Base-by-base conservation (phyloP, 2,888 invertebrate species). In the Unio delphinus region DNA sequence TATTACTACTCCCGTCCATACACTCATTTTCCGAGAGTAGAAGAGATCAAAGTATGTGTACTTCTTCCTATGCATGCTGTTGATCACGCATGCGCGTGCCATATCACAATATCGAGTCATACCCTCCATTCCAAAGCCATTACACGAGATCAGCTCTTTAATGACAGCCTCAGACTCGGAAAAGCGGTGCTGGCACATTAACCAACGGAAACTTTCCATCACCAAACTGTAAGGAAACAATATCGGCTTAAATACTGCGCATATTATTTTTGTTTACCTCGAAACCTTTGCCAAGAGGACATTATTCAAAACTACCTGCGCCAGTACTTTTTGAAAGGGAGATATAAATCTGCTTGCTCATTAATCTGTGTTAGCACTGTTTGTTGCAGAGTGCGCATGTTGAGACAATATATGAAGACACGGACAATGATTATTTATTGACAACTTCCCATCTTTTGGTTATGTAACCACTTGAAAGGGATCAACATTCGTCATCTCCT, bases 121-220 rank as follows among this genome's bases (percentile, higher is more conserved):
- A 67, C 84, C 81, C 56, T 81, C 78, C n/a, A 84, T 83, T 2
- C 81, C 70, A 18, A 69, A 67, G 8, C 81, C 70, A 70, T 86
- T 86, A 55, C 82, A 83, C 34, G 86, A 83, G 3, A 83, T 79
- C 54, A 86, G 75, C 62, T 85, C 85, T 65, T 80, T 76, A 54
- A 83, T 76, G 6, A 78, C 78, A 23, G 73, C 69, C 66, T 85
- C 85, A 1, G 85, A 81, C 55, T 82, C 80, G 1, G 81, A 68
- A 67, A 85, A 86, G 60, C 74, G 72, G 63, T 85, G 83, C 28
- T 81, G 76, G 64, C 84, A 83, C 61, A 82, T 73, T 65, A 85
- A 67, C 86, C 86, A 86, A 64, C 86, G 69, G n/a, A 81, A 75
- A 72, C 85, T 85, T 65, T 86, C 86, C 26, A 81, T 76, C 45